Evolutionary conservation across 2,797 vertebrate species (phyloP).

Genomic region (Danio jaintianensis): DNA sequence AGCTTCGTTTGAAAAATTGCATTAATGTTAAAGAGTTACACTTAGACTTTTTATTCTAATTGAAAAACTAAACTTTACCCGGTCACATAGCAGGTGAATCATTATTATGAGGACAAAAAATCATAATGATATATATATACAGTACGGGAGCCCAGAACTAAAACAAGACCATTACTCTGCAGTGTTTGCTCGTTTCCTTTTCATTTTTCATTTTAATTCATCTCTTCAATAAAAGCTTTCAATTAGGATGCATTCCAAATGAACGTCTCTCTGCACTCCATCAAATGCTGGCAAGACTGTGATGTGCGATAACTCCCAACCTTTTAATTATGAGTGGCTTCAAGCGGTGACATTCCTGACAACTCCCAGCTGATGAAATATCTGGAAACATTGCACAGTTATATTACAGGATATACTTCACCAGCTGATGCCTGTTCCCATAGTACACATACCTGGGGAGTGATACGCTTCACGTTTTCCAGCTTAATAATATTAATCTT

Average conservation of each 20-base stretch:
- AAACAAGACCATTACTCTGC: slow-evolving; percentile 34
- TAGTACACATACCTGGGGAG: slow-evolving; percentile 18
- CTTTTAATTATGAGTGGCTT: slow-evolving; percentile 48
- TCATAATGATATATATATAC: background rate
- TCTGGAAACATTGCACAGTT: slow-evolving; percentile 41
- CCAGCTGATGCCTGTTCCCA: background rate
- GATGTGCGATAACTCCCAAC: slow-evolving; percentile 37
- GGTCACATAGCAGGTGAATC: background rate
- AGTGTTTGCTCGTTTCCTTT: slow-evolving; percentile 13
- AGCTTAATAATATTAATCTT: slow-evolving; percentile 13
- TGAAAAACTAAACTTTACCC: slow-evolving; percentile 6
- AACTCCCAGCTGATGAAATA: slow-evolving; percentile 46
- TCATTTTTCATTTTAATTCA: slow-evolving; percentile 26
- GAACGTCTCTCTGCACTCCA: background rate
- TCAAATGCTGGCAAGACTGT: slow-evolving; percentile 27
- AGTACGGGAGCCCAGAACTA: background rate
- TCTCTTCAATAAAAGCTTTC: slow-evolving; percentile 40
- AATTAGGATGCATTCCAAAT: slow-evolving; percentile 45
- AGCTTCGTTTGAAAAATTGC: background rate
- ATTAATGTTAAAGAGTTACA: slow-evolving; percentile 24
- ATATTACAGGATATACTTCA: slow-evolving; percentile 28
- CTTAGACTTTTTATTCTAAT: slow-evolving; percentile 9
- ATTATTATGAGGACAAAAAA: slow-evolving; percentile 10
- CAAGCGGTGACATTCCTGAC: slow-evolving; percentile 39
- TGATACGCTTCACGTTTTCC: slow-evolving; percentile 15